These are phyloP conservation scores for Sesia bembeciformis DNA, from an alignment of 2,888 invertebrate genomes.

Conservation along the genomic window DNA sequence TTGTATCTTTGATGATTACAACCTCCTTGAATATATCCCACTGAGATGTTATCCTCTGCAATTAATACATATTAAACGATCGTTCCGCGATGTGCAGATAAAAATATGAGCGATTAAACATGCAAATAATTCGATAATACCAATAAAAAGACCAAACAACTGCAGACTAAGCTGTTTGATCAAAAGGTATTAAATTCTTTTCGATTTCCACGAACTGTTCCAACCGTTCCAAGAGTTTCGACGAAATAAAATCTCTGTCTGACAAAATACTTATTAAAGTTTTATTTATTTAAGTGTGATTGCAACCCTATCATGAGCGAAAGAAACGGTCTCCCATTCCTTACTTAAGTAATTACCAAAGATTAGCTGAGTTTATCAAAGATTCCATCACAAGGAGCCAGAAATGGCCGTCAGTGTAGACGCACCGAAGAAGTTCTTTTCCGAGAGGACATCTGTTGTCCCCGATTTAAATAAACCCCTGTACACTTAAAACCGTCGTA, in stretches of 20 bases:
- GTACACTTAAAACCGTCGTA: no score
- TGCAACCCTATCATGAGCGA: background rate
- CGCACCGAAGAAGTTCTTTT: no score
- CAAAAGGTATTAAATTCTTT: background rate
- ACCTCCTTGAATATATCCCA: background rate
- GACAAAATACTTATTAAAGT: background rate
- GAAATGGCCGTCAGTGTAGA: no score
- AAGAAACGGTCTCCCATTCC: no score
- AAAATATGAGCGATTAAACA: background rate
- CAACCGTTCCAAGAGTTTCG: no score
- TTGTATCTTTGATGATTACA: background rate
- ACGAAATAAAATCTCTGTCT: background rate
- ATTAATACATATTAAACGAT: background rate
- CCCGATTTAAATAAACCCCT: no score
- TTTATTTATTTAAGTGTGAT: background rate
- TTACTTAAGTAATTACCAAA: no score
- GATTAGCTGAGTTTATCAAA: no score
- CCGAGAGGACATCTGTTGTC: no score
- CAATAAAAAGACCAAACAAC: background rate
- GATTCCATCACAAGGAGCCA: no score
- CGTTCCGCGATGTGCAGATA: background rate
- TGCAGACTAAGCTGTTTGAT: background rate
- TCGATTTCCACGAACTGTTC: background rate
- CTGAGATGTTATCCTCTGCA: background rate
- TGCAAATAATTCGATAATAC: background rate